A percentile compares a stretch with the other conserved stretches of the same genome.
Conservation (phyloP, 1,140 invertebrate genomes). For the Daktulosphaira vitifoliae region DNA sequence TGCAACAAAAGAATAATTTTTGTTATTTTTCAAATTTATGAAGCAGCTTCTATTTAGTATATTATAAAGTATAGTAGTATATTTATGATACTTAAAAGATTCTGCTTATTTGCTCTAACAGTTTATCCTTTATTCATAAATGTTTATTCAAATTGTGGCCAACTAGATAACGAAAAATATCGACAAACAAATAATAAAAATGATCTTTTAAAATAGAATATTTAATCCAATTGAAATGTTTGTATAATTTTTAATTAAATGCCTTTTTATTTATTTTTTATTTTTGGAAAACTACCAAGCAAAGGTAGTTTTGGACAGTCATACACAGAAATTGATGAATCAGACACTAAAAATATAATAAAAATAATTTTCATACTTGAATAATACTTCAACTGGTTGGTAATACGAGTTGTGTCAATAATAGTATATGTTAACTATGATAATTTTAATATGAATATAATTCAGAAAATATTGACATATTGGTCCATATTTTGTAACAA, state of each 20-base stretch:
- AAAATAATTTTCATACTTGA: no score
- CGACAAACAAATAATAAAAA: conserved; percentile 5
- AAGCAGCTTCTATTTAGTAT: neutral
- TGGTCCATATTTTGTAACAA: no score
- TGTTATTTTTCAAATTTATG: neutral
- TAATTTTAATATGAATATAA: no score
- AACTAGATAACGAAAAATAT: neutral
- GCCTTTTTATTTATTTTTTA: neutral
- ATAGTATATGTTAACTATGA: no score
- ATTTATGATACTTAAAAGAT: neutral
- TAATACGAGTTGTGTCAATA: no score
- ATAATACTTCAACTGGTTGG: no score
- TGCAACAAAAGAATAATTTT: neutral
- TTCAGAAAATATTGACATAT: no score
- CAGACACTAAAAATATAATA: no score
- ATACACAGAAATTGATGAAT: no score
- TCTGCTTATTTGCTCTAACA: neutral
- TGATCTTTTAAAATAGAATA: conserved; percentile 3
- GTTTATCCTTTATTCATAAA: conserved; percentile 12
- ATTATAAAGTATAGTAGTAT: neutral
- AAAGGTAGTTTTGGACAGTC: no score
- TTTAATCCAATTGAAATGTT: neutral
- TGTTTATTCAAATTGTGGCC: neutral
- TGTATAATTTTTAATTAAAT: conserved; percentile 10
- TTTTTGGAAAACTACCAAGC: no score